Evolutionary conservation across 2,797 vertebrate species (phyloP), one percentile per base, ranked within the genome.

Genomic region (Liparis tanakae): DNA sequence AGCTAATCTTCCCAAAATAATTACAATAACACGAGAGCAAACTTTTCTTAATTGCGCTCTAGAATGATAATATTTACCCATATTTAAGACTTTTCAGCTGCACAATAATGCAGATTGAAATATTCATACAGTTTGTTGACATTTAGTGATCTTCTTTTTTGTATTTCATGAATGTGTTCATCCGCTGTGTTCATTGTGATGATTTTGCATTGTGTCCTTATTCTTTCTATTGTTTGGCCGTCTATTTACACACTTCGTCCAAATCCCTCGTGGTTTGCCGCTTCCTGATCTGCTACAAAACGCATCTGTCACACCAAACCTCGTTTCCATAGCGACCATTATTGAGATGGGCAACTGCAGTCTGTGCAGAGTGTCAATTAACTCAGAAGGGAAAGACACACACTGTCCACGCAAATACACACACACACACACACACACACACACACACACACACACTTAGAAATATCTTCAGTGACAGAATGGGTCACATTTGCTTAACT

Each of bases 311-410:
- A 77, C 79, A 62, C 83, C 76, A 55, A 83, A 82, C 86, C 56
- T 72, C 56, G 91, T 93, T 90, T 91, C 92, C 91, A 93, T 93
- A 81, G 85, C 90, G 89, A 93, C 92, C 78, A 70, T 73, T 83
- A 85, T 70, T 65, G 74, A 87, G 85, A 82, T 46, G 18, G 78
- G 79, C 77, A 71, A 78, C 79, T 48, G 68, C 83, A 63, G 90
- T 78, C 78, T 81, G 83, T 57, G 64, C 77, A 59, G 59, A 54
- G 79, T 78, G 82, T 89, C 87, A 71, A 88, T 88, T 84, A 85
- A 86, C 84, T 87, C 66, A 71, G 62, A 12, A 14, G 55, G 79
- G 55, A 78, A 73, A 74, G 79, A 93, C 44, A 72, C 67, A 58
- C 66, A 6, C 58, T 30, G 25, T 30, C 25, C 25, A 60, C 18